Percentiles rank a stretch among this genome's conserved stretches.
These are phyloP conservation scores for Helogale parvula DNA, from an alignment of 2,113 vertebrate species.

Conservation along the genomic window DNA sequence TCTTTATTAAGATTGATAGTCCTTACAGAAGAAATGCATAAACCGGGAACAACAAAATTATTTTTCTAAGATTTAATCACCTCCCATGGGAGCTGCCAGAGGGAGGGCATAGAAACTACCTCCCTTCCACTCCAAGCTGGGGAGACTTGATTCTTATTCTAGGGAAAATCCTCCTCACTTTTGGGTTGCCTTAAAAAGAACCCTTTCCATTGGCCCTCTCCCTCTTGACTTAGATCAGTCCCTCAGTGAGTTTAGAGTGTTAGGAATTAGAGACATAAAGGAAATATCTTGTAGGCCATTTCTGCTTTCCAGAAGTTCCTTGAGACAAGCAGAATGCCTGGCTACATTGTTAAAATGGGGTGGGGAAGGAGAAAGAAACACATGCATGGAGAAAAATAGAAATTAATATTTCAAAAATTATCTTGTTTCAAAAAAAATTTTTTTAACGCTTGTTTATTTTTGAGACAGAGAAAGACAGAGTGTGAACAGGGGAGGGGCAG, in stretches of 20 bases:
- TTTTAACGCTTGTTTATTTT: too few relatives aligned
- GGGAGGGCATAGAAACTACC: not conserved
- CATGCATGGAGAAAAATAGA: not conserved
- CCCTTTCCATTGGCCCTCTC: not conserved
- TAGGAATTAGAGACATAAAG: slow-evolving; percentile 31
- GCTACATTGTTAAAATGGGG: not conserved
- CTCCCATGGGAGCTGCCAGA: not conserved
- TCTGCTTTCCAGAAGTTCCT: slow-evolving; percentile 61
- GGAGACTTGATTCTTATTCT: not conserved
- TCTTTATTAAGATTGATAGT: not conserved
- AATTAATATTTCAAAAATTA: not conserved
- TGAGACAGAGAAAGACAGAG: too few relatives aligned
- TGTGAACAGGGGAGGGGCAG: too few relatives aligned
- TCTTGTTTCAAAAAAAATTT: not conserved
- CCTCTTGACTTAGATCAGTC: not conserved
- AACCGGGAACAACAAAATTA: not conserved
- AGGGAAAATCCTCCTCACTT: not conserved
- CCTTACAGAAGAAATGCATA: not conserved
- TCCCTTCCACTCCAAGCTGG: not conserved
- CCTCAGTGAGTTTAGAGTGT: not conserved
- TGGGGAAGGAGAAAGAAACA: too few relatives aligned
- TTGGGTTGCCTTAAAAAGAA: not conserved
- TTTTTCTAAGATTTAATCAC: not conserved
- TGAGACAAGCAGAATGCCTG: not conserved
- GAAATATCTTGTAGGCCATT: slow-evolving; percentile 25